Evolutionary conservation across 2,113 vertebrate species (phyloP).

Genomic region (Sinocyclocheilus anshuiensis): DNA sequence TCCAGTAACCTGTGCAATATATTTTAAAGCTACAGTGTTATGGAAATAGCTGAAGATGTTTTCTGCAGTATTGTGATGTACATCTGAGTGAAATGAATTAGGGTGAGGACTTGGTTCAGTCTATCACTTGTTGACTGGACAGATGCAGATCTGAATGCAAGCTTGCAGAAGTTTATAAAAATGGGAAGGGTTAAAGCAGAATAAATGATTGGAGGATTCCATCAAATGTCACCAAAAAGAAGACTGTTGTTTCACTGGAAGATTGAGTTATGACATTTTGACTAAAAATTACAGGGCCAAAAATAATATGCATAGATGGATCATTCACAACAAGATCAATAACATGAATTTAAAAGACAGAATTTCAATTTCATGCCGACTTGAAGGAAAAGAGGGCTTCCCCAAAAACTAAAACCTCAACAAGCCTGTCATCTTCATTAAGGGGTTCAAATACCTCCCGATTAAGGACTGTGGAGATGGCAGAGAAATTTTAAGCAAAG

Average conservation of each 20-base stretch:
- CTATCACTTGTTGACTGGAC: background rate
- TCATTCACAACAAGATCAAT: background rate
- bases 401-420: background rate
- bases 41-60: background rate
- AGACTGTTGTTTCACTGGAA: background rate
- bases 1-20: conserved; percentile 79
- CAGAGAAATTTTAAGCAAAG: conserved; percentile 50
- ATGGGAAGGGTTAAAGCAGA: background rate
- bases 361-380: too few relatives aligned
- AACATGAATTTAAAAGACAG: too few relatives aligned
- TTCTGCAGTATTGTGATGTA: background rate
- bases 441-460: background rate
- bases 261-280: background rate
- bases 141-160: background rate
- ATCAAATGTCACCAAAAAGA: background rate
- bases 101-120: background rate
- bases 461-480: background rate
- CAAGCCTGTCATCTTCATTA: background rate
- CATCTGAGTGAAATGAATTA: background rate
- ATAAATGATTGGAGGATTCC: background rate
- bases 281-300: background rate
- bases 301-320: background rate
- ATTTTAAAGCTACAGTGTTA: conserved; percentile 67
- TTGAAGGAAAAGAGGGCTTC: too few relatives aligned
- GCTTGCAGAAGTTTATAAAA: background rate